Base-by-base conservation (phyloP, 2,888 invertebrate species). In the Therioaphis trifolii region DNA sequence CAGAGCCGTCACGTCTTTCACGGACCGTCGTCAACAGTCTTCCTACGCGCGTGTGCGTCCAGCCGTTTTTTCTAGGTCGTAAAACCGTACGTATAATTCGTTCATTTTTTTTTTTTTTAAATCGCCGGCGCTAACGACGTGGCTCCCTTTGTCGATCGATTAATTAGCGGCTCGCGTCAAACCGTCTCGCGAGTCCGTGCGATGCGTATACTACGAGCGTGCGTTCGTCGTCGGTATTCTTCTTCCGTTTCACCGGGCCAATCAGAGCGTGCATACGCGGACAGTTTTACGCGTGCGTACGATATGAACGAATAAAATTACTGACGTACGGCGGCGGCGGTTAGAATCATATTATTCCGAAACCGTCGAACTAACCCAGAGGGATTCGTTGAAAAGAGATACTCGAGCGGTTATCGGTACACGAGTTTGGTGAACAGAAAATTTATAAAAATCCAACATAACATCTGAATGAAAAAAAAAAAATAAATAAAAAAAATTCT, bases 41-140 rank as follows among this genome's bases (percentile, higher is more conserved):
- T 74, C 24, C 27, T 35, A 29, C 63, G 46, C 46, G 24, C 71
- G 71, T 35, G 15, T 7, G 55, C 69, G 61, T 61, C 74, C 82
- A 74, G 24, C 72, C 29, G 35, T 74, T n/a, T 74, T 74, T 82
- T 82, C 74, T 82, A 18, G 80, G 71, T 18, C 71, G 72, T 21
- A 72, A 80, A n/a, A 63, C 27, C 46, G 61, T 72, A 61, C 46
- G 12, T 52, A n/a, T n/a, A 21, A 80, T 43, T 71, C n/a, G 18
- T 49, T 43, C 52, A 3, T 29, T 55, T 3, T 55, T 12, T 49
- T 35, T 49, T 68, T 24, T 35, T 40, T 43, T 66, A n/a, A 77
- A 77, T 76, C 29, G 7, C 29, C 4, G n/a, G 9, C 49, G 4
- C 66, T 66, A 77, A 76, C 49, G 21, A 76, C 66, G 63, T 12